phyloP scores from a whole-genome alignment of 2,888 invertebrate species.

The Salpingus planirostris region DNA sequence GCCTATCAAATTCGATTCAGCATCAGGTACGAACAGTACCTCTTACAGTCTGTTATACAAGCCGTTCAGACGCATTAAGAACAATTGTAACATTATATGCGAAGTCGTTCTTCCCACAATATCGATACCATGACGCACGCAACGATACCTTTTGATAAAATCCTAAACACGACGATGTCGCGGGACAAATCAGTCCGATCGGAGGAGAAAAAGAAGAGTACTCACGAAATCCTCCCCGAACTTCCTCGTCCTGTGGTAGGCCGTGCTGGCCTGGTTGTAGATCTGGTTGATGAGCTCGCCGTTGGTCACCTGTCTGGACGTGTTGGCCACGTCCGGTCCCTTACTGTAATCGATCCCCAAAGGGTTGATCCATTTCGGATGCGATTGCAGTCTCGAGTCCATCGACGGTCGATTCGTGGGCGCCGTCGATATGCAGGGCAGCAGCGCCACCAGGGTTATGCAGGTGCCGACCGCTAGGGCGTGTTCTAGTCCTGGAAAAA shows the following conservation, averaged over 20 bases:
- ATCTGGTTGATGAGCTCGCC: conserved; percentile 40
- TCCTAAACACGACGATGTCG: too few species aligned
- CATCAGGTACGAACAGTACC: too few species aligned
- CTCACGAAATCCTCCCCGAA: conserved; percentile 46
- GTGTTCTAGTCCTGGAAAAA: conserved; percentile 41
- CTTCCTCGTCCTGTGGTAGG: conserved; percentile 38
- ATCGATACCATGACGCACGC: too few species aligned
- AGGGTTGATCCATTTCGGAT: conserved; percentile 45
- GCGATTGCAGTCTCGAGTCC: too few species aligned
- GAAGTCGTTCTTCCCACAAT: too few species aligned
- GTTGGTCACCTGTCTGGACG: conserved; percentile 21
- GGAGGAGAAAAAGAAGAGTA: conserved; percentile 22
- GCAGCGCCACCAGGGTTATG: conserved; percentile 35
- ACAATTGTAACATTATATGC: too few species aligned
- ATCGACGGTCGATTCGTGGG: too few species aligned
- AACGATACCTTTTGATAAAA: too few species aligned
- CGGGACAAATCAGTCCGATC: too few species aligned
- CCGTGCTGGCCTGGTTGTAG: conserved; percentile 40
- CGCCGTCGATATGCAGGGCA: conserved; percentile 35
- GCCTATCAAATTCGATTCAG: too few species aligned
- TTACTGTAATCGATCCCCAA: conserved; percentile 32
- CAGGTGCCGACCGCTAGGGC: conserved; percentile 39
- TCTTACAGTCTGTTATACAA: too few species aligned
- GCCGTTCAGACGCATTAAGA: too few species aligned
- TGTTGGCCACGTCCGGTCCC: conserved; percentile 4